Evolutionary conservation across 2,797 vertebrate species (phyloP), one percentile per base, ranked within the genome.

Genomic region (Salmo trutta): DNA sequence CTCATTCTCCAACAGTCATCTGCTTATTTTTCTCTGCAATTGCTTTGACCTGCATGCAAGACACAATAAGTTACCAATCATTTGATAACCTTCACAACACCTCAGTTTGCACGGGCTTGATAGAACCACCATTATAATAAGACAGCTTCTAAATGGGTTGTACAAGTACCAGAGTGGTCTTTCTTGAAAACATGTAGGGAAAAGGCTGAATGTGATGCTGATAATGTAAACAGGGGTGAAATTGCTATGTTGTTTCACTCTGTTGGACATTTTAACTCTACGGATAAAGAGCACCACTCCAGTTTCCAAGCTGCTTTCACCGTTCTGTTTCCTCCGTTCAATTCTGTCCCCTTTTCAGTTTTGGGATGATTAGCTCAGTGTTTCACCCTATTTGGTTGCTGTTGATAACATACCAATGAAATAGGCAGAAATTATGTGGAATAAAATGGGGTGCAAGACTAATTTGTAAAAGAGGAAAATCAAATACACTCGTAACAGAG

Each of bases 211-310:
- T 31, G 29, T 33, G 27, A 24, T 67, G 65, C 27, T 31, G 16
- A 31, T 67, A 3, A 8, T 62, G 8, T 3, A n/a, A 21, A n/a
- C 56, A 1, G 19, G 62, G 33, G 53, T 74, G 41, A 64, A 74
- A 74, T 74, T 36, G 53, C 19, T 62, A 52, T 59, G 53, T 59
- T 66, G 10, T 66, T n/a, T 66, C 24, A 29, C 64, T 66, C n/a
- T 6, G 17, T 1, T 21, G n/a, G 64, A 66, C 64, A 66, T 66
- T 47, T 10, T 14, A 10, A 47, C 10, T 47, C 24, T 66, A 15
- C 21, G 0, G 14, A 16, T 12, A 66, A 31, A 66, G n/a, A 66
- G n/a, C 24, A 8, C 59, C 64, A 27, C 21, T 66, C 14, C 14
- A 47, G n/a, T 64, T 64, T 64, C 24, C 1, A 64, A 65, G 8